Percentiles rank a stretch among this genome's conserved stretches.
Conservation (phyloP, 2,113 vertebrate species). For the Cardinalis cardinalis region DNA sequence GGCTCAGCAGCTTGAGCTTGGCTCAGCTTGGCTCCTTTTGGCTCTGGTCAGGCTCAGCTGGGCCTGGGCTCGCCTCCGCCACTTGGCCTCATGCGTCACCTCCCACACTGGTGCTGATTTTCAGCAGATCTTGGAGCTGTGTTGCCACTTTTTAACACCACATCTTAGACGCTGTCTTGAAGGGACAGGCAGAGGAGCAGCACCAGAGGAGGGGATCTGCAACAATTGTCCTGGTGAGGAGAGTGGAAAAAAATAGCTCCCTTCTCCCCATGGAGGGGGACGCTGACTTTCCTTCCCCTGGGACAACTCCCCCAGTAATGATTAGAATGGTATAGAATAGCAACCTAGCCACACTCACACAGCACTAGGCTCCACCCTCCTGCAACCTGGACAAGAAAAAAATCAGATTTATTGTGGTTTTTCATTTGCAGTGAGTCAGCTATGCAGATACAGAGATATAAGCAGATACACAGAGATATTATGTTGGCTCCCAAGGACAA, state of each 20-base stretch:
- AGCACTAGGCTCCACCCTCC: background rate
- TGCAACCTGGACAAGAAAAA: background rate
- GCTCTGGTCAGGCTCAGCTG: background rate
- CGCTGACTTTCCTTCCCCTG: background rate
- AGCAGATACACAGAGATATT: background rate
- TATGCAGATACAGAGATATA: background rate
- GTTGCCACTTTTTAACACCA: background rate
- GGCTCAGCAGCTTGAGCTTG: rapidly evolving
- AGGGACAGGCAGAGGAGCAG: background rate
- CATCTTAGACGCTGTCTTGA: rapidly evolving
- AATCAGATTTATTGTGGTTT: background rate
- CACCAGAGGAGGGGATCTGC: background rate
- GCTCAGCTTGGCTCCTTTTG: background rate
- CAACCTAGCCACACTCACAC: background rate
- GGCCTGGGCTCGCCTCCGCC: rapidly evolving
- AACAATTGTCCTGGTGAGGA: background rate
- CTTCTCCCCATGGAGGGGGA: rapidly evolving
- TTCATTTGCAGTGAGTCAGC: background rate
- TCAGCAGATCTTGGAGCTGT: background rate
- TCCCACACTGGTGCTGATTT: background rate
- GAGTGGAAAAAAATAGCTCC: background rate
- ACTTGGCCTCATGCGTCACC: rapidly evolving
- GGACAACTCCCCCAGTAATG: too few relatives aligned
- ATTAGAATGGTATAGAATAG: background rate
- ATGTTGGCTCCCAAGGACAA: background rate